phyloP scores from a whole-genome alignment of 35 echinoderm and acorn worm species.

The Diadema setosum region DNA sequence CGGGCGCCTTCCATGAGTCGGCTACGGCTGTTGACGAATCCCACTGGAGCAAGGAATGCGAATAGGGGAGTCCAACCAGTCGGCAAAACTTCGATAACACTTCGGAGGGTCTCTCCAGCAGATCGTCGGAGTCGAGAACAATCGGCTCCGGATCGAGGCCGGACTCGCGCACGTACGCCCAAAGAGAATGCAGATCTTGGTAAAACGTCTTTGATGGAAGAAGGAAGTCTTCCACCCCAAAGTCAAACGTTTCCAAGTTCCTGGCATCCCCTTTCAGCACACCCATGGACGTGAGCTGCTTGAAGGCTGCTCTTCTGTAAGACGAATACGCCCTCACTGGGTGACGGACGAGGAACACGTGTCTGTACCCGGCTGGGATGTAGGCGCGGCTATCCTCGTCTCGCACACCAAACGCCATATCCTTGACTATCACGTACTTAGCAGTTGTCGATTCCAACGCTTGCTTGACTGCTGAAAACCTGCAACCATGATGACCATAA shows the following conservation, averaged over 20 bases:
- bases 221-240: background rate
- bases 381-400: background rate
- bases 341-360: slow-evolving; percentile 7
- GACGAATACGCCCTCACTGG: background rate
- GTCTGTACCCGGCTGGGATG: background rate
- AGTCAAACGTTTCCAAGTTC: background rate
- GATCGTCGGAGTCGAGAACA: slow-evolving; percentile 36
- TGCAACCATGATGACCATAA: background rate
- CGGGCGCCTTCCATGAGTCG: background rate
- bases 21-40: background rate
- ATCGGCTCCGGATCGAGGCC: background rate
- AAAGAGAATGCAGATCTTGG: background rate
- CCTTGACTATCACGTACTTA: background rate
- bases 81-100: slow-evolving; percentile 29
- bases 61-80: slow-evolving; percentile 35
- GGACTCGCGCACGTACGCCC: background rate
- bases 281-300: background rate
- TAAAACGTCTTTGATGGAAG: background rate
- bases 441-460: background rate
- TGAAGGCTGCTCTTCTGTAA: background rate
- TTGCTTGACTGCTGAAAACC: background rate
- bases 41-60: slow-evolving; percentile 34
- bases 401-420: background rate
- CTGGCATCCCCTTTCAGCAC: background rate
- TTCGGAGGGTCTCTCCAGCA: slow-evolving; percentile 10